Conservation (phyloP, 2,888 invertebrate genomes). For the Philonicus albiceps region DNA sequence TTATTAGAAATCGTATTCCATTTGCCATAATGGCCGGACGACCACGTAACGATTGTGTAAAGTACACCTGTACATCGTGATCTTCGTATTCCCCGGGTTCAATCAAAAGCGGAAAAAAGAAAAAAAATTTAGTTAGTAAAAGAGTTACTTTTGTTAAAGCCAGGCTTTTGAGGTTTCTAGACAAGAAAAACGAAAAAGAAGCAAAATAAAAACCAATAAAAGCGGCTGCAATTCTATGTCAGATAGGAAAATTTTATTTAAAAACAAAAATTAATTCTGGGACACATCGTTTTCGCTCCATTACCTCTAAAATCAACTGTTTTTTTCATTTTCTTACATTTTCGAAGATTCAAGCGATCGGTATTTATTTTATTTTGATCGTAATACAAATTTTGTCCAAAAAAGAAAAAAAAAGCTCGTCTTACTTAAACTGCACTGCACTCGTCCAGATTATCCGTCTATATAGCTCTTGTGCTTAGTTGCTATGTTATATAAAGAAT, state of each 20-base stretch:
- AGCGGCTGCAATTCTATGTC: neutral
- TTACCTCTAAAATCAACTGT: neutral
- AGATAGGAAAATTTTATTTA: neutral
- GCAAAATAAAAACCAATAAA: neutral
- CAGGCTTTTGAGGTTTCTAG: neutral
- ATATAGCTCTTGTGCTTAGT: neutral
- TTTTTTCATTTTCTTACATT: neutral
- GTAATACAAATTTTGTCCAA: neutral
- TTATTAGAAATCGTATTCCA: constrained; percentile 62
- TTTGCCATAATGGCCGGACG: constrained; percentile 64
- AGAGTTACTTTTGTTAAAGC: constrained; percentile 29
- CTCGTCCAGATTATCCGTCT: neutral
- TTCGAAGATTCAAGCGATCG: neutral
- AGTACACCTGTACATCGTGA: constrained; percentile 60
- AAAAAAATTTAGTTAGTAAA: constrained; percentile 53
- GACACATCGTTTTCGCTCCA: neutral
- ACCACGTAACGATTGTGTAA: constrained; percentile 61
- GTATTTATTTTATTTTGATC: neutral
- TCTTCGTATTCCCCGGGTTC: constrained; percentile 56
- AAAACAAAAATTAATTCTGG: neutral
- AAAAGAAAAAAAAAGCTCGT: neutral
- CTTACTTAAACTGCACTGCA: neutral
- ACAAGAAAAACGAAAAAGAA: neutral
- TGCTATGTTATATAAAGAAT: neutral
- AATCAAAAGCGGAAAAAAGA: constrained; percentile 47